A percentile compares a stretch with the other conserved stretches of the same genome.
Conservation (phyloP, 2,113 vertebrate genomes). For the Callochromis pleurospilus region DNA sequence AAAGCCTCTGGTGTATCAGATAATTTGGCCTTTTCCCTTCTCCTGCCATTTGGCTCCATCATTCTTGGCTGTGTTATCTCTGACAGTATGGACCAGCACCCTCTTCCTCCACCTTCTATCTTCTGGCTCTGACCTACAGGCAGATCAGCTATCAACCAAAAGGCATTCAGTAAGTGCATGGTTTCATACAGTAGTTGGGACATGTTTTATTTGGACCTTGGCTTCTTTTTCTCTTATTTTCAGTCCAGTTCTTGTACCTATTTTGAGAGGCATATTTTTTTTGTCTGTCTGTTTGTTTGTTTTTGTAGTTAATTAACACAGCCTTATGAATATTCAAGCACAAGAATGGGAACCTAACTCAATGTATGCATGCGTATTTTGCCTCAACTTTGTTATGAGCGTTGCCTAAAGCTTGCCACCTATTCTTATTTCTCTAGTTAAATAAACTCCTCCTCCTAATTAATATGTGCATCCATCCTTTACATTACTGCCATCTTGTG, state of each 20-base stretch:
- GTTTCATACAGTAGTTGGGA: not conserved
- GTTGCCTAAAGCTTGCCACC: not conserved
- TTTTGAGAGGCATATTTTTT: not conserved
- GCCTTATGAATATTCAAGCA: not conserved
- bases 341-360: not conserved
- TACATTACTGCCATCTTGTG: too few relatives aligned
- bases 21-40: conserved; percentile 50
- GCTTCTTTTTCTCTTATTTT: not conserved
- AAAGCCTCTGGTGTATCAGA: conserved; percentile 62
- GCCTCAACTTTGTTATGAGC: not conserved
- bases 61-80: conserved; percentile 60
- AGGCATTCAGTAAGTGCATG: not conserved
- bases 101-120: conserved; percentile 14
- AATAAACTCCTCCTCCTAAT: too few relatives aligned
- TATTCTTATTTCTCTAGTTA: not conserved
- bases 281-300: not conserved
- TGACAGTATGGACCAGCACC: conserved; percentile 16
- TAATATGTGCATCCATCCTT: too few relatives aligned
- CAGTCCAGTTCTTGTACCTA: not conserved
- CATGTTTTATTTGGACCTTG: not conserved
- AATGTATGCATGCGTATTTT: not conserved
- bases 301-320: not conserved
- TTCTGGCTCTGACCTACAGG: conserved; percentile 41
- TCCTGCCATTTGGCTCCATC: conserved; percentile 58
- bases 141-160: not conserved